Base-by-base conservation (phyloP, 2,888 invertebrate species). In the Nemoura dubitans region DNA sequence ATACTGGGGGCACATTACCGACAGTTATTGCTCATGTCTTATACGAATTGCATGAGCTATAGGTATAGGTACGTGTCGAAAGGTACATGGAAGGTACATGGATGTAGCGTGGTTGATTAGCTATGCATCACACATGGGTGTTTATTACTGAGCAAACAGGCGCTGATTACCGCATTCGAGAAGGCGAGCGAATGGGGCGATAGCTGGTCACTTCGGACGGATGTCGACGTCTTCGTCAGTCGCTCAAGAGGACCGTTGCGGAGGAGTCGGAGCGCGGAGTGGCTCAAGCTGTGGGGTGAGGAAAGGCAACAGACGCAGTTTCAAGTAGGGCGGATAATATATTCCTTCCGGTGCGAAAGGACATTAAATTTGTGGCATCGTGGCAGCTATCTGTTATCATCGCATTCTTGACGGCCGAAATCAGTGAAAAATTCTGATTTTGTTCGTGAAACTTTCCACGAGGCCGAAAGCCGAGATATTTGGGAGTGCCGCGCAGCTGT, bases 71-170 rank as follows among this genome's bases (percentile, higher is more conserved):
- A 59, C 59, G 59, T 59, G 59, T 21, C 21, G 59, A 59, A 59
- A 59, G 59, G 59, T 59, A 59, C 10, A 21, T 14, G 10, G 59
- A 59, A 59, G 59, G 59, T 59, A 59, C 10, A 21, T 14, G 10
- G 59, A n/a, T n/a, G 59, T 59, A 59, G 59, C 59, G 14, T 7
- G 59, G 59, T 59, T 86, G 85, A 87, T 87, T 87, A 87, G 78
- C 36, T 27, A 87, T 87, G 84, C 87, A 59, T 86, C 83, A 30
- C 87, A 86, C 85, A 86, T 28, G 26, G 81, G 42, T 87, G 87
- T 86, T 86, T 76, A 87, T 87, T 87, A 80, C 86, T 87, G 80
- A 83, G 76, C 78, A 87, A 87, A 87, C 87, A 87, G 43, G 42
- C 76, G 76, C 87, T 85, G 76, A 85, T 85, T 85, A 87, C 59